Evolutionary conservation across 2,888 invertebrate species (phyloP), one percentile per base, ranked within the genome.

Genomic region (Dryobota labecula): DNA sequence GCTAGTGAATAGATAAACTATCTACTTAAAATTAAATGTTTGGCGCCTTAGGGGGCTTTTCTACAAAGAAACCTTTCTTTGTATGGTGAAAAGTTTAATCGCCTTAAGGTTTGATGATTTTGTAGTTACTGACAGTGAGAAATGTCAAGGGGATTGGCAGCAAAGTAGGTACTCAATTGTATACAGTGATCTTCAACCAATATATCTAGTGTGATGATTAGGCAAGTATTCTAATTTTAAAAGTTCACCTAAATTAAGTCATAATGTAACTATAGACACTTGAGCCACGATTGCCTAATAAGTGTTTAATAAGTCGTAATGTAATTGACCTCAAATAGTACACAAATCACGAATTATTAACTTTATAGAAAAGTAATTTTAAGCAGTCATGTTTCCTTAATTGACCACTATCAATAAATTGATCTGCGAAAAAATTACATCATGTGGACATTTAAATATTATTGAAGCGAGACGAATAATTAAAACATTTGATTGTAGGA

Each of bases 391-490:
- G 64, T 79, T 62, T 49, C 30, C 43, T n/a, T 70, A 53, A 49
- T 62, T 79, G 38, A n/a, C 9, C 33, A n/a, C 38, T 81, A 69
- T 67, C 66, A 54, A 51, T 58, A 64, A 82, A 82, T 72, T 72
- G 62, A 81, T 76, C 68, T 41, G 54, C n/a, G 72, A 78, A 72
- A 68, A 57, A 62, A 62, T 76, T 68, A 68, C 54, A 49, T 81
- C 43, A 78, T 66, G 51, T 67, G 66, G 24, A 74, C 41, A 83
- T 73, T 69, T 62, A 49, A 51, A 64, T 73, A 71, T 76, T 74
- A 67, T 85, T 69, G 56, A 54, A 70, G 54, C 38, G 58, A 64
- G 33, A 69, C 67, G 43, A 61, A 70, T 80, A 80, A 76, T 80
- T 80, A 72, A 75, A 36, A 65, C 18, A 9, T 58, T 58, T 80